Evolutionary conservation across 2,113 vertebrate species (phyloP), one percentile per base, ranked within the genome.

Genomic region (Xiphorhynchus elegans): DNA sequence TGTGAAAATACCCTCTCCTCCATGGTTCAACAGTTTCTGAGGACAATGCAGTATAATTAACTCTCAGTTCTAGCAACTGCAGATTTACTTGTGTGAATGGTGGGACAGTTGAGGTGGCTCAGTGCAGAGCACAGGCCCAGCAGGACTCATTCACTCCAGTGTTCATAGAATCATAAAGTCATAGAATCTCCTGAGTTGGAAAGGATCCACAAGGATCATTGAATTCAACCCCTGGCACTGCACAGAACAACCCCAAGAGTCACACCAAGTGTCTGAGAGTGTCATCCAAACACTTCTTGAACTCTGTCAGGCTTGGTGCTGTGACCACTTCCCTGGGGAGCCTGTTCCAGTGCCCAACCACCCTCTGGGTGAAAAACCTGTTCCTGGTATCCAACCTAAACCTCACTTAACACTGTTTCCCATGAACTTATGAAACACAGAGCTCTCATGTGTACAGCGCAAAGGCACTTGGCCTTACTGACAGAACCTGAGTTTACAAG

Each of bases 261-360:
- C 40, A 17, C 40, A 14, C 16, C 67, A 5, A 0, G 3, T 62
- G n/a, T 47, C 47, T 47, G 20, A 53, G n/a, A 28, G 23, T 0
- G 0, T 83, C 82, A 35, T 62, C 55, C 29, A 46, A 39, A 67
- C 2, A 7, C 6, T 68, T 20, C 53, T 17, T 62, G 47, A 75
- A 31, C 29, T 40, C 29, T 53, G 39, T 2, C 53, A 39, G 46
- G 40, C 29, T 66, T 76, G 7, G 24, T 55, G 47, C 78, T 46
- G 10, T 31, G 25, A 35, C 13, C 7, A 28, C n/a, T 40, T 53
- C 44, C n/a, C 6, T 40, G 14, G 24, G 24, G 26, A 28, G 25
- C 46, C 28, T 60, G 17, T 47, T 55, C 47, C 10, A n/a, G 40
- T 9, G 17, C 20, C 24, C 29, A 40, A 2, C 19, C 20, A 31